Percentiles rank a stretch among this genome's conserved stretches.
Evolutionary conservation across 2,797 vertebrate species (phyloP).

Genomic region (Otus scops): DNA sequence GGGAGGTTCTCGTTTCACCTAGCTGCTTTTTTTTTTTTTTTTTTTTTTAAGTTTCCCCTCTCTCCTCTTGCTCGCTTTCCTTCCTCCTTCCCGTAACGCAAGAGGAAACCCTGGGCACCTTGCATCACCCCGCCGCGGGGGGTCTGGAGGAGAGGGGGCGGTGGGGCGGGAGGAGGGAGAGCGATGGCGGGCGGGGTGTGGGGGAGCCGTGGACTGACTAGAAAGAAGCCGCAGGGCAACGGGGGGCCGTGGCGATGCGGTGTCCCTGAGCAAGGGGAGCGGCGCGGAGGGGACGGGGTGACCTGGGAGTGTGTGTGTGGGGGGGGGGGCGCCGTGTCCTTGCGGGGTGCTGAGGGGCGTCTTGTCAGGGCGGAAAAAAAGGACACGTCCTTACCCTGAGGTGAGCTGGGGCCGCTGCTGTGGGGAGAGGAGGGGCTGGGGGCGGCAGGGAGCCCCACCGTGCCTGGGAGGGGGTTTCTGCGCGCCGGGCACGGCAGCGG

Average conservation of each 20-base stretch:
- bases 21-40: not conserved
- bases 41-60: too few species aligned
- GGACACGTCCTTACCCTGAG: not conserved
- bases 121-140: not conserved
- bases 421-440: not conserved
- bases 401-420: not conserved
- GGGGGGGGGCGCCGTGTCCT: not conserved
- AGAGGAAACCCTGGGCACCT: not conserved
- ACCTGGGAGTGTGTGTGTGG: not conserved
- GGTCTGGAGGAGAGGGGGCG: not conserved
- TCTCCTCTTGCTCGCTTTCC: fast-evolving
- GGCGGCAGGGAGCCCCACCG: not conserved
- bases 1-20: not conserved
- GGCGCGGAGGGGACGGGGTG: not conserved
- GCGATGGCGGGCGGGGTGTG: not conserved
- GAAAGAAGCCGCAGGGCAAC: not conserved
- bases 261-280: not conserved
- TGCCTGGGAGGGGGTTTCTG: not conserved
- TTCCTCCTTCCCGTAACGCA: not conserved
- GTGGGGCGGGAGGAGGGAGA: not conserved
- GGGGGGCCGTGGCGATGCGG: not conserved
- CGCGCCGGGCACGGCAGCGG: not conserved
- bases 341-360: not conserved
- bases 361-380: too few species aligned
- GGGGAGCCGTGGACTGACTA: too few species aligned